phyloP scores from a whole-genome alignment of 2,113 vertebrate genomes.

The Xiphias gladius region DNA sequence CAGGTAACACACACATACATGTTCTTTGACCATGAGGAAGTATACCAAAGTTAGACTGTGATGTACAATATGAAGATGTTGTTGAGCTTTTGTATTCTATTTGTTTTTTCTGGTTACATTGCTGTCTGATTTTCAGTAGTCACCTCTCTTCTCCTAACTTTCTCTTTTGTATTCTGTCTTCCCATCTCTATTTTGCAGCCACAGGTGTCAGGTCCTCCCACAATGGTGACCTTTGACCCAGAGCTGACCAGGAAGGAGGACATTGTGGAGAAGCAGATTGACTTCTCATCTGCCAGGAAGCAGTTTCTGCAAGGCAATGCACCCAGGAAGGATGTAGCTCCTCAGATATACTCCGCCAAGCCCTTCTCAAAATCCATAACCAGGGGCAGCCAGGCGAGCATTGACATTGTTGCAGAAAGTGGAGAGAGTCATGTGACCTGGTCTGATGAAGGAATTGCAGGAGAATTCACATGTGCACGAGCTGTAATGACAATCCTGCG shows the following conservation, averaged over 20 bases:
- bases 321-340: conserved; percentile 86
- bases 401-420: conserved; percentile 61
- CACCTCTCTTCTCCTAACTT: neutral
- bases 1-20: conserved; percentile 71
- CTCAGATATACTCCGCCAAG: conserved; percentile 92
- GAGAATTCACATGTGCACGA: conserved; percentile 91
- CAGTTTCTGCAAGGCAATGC: conserved; percentile 89
- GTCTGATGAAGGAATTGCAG: conserved; percentile 83
- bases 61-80: neutral
- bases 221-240: conserved; percentile 73
- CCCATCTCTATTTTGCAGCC: conserved; percentile 48
- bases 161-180: neutral
- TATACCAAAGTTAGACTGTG: neutral
- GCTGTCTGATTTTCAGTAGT: too few relatives aligned
- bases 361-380: conserved; percentile 87
- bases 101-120: neutral
- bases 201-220: conserved; percentile 67
- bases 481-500: conserved; percentile 92
- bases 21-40: neutral
- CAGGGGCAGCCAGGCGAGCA: conserved; percentile 48
- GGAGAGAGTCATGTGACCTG: conserved; percentile 86
- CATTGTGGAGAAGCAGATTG: conserved; percentile 93
- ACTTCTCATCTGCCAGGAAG: conserved; percentile 93
- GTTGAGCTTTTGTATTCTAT: neutral
- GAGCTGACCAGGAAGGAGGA: conserved; percentile 87